phyloP scores from a whole-genome alignment of 2,113 vertebrate genomes.

The Saimiri boliviensis region DNA sequence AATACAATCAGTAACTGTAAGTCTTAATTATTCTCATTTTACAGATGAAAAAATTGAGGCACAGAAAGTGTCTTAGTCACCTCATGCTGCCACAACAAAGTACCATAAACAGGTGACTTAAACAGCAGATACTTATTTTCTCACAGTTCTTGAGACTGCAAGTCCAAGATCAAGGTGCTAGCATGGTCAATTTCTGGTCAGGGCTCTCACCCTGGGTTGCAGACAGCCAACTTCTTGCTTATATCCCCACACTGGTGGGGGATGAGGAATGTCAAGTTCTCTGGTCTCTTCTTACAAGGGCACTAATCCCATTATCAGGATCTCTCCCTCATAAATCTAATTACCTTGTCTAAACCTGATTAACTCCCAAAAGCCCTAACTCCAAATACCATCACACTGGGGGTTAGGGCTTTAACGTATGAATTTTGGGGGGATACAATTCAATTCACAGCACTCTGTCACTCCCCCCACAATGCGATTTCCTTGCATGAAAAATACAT shows the following conservation, averaged over 20 bases:
- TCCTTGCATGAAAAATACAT: neutral
- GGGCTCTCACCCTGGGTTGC: neutral
- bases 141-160: neutral
- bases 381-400: neutral
- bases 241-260: neutral
- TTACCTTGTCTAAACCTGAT: neutral
- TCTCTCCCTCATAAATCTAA: neutral
- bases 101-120: neutral
- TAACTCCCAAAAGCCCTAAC: neutral
- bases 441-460: neutral
- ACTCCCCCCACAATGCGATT: neutral
- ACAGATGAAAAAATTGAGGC: slow-evolving; percentile 30
- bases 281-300: neutral
- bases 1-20: neutral
- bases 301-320: neutral
- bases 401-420: neutral
- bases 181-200: neutral
- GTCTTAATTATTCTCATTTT: neutral
- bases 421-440: neutral
- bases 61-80: neutral
- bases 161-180: neutral
- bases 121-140: neutral
- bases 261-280: neutral
- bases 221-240: neutral
- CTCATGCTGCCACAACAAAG: neutral